Evolutionary conservation across 1,140 invertebrate species (phyloP).

Genomic region (Bursaphelenchus mucronatus): DNA sequence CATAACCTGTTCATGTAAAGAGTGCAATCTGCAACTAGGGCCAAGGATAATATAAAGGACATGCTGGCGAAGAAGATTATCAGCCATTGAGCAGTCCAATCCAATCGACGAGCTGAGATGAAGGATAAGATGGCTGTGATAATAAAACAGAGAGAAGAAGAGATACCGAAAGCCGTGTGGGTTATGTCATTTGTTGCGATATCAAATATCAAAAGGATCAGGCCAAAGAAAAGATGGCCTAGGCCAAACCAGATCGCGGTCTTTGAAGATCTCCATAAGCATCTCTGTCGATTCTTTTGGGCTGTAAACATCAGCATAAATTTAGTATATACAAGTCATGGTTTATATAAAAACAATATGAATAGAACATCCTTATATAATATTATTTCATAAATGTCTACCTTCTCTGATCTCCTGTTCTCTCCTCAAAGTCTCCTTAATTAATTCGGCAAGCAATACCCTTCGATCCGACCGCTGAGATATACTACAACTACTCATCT

Average conservation of each 20-base stretch:
- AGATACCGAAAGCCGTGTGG: constrained; percentile 22
- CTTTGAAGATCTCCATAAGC: constrained; percentile 15
- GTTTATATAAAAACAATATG: neutral
- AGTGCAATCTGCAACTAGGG: neutral
- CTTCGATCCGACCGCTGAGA: no score
- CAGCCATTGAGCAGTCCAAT: constrained; percentile 8
- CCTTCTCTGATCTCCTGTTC: constrained; percentile 15
- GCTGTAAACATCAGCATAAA: constrained; percentile 1
- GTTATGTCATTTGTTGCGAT: constrained; percentile 31
- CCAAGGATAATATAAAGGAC: neutral
- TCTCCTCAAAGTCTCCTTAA: constrained; percentile 17
- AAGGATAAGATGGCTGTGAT: constrained; percentile 32
- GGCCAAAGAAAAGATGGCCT: constrained; percentile 20
- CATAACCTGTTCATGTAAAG: constrained; percentile 5
- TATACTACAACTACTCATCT: no score
- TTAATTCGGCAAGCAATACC: neutral
- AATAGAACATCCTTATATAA: neutral
- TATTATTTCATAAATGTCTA: neutral
- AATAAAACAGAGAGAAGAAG: constrained; percentile 24
- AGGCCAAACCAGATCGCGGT: constrained; percentile 32
- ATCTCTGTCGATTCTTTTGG: neutral
- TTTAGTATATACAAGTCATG: neutral
- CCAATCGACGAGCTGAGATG: constrained; percentile 25
- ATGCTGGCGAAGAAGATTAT: constrained; percentile 10
- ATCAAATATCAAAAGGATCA: constrained; percentile 31